phyloP scores from a whole-genome alignment of 1,140 invertebrate species.

The Idris sp. region DNA sequence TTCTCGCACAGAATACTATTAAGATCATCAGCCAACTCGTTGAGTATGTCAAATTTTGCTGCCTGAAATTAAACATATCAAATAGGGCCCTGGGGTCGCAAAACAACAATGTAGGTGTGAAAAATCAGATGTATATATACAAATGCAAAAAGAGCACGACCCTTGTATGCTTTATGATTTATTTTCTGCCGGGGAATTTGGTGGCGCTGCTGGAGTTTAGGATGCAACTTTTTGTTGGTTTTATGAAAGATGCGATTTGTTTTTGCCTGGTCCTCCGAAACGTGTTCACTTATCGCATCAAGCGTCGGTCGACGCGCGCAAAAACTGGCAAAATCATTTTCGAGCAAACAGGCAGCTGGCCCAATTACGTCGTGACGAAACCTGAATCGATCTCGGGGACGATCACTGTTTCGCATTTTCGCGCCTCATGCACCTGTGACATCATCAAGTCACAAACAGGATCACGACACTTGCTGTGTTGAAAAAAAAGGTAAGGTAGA shows the following conservation, averaged over 20 bases:
- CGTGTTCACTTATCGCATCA: conserved; percentile 60
- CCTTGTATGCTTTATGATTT: conserved; percentile 60
- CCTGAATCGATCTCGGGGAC: conserved; percentile 53
- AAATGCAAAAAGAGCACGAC: conserved; percentile 15
- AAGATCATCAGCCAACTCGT: conserved; percentile 57
- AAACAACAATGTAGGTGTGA: conserved; percentile 60
- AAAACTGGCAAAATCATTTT: conserved; percentile 65
- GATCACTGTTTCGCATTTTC: conserved; percentile 59
- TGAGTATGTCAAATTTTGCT: conserved; percentile 55
- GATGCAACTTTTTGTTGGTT: conserved; percentile 22
- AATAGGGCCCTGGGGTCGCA: conserved; percentile 52
- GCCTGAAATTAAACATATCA: conserved; percentile 61
- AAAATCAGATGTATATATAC: conserved; percentile 58
- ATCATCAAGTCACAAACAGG: conserved; percentile 14
- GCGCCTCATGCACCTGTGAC: conserved; percentile 59
- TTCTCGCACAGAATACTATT: conserved; percentile 40
- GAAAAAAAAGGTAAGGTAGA: background rate
- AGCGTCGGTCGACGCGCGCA: conserved; percentile 32
- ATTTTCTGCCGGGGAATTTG: conserved; percentile 42
- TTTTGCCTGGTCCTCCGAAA: conserved; percentile 60
- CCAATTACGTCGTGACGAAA: conserved; percentile 63
- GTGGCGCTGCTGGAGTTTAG: conserved; percentile 34
- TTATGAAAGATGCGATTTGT: conserved; percentile 74
- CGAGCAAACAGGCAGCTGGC: conserved; percentile 64
- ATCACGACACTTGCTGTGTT: no score